phyloP scores from a whole-genome alignment of 2,797 vertebrate genomes.

The Dromococcyx pavoninus region DNA sequence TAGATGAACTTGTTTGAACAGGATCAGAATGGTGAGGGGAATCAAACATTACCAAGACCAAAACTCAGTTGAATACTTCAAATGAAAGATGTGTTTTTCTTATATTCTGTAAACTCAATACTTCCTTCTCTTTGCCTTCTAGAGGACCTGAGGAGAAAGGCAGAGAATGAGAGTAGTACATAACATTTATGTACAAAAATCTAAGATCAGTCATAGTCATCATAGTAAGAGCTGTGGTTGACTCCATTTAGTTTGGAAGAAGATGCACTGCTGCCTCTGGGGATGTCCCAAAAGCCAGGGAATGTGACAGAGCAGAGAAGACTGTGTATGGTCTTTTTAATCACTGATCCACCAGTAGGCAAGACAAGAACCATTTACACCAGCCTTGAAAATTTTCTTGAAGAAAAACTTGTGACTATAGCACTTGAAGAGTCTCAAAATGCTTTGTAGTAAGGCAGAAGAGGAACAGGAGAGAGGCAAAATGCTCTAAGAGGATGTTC shows the following conservation, averaged over 20 bases:
- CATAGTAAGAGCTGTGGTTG: background rate
- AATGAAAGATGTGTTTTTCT: background rate
- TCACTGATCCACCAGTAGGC: background rate
- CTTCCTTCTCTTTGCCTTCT: background rate
- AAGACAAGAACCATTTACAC: background rate
- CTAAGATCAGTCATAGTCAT: background rate
- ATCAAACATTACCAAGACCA: background rate
- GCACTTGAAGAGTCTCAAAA: background rate
- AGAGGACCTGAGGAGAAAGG: background rate
- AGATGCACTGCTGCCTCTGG: background rate
- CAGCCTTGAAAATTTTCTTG: background rate
- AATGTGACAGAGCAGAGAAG: background rate
- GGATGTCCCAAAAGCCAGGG: background rate
- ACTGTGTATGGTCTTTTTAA: background rate
- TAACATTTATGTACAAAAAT: background rate
- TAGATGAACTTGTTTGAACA: background rate
- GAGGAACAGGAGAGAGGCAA: background rate
- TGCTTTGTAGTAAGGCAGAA: background rate
- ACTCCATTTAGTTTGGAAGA: background rate
- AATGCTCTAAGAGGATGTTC: background rate
- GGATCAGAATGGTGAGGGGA: background rate
- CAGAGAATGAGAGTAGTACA: background rate
- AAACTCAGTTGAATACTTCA: background rate
- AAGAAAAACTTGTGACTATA: background rate
- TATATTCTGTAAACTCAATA: background rate